Evolutionary conservation across 2,888 invertebrate genomes (phyloP), one percentile per base, ranked within the genome.

Genomic region (Rhamnusium bicolor): DNA sequence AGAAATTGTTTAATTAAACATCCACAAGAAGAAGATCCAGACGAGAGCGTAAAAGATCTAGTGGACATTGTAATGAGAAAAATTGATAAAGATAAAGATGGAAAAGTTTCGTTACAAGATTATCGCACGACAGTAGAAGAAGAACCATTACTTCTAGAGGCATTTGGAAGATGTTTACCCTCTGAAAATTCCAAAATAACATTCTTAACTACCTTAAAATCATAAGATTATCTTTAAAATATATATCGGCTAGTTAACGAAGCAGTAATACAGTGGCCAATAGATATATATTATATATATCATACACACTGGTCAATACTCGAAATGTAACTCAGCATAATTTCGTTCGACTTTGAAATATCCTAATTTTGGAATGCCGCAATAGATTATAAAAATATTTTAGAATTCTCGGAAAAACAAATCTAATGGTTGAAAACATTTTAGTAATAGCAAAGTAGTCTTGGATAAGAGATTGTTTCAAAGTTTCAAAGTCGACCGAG

Each of bases 11-110:
- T 90, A 77, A 91, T 90, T 61, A 93, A 90, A 81, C 91, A 92
- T 0, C 92, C 93, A 46, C 93, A 93, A 76, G 95, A 95, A 76
- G 95, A 95, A 81, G 92, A 94, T 69, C 88, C 88, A 1, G 94
- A 93, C 63, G 95, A 95, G 85, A 93, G 92, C 69, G 92, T 93
- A 0, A 92, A 91, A 87, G 95, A 95, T 84, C 89, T 95, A 75
- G 93, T 93, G 0, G 94, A 94, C 78, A 91, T 93, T 32, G 90
- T 94, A 79, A 87, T 95, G 71, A 93, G 92, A 80, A 92, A 94
- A 84, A 91, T 95, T 89, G 95, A 95, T 82, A 83, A 90, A 7
- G 95, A 96, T 83, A 90, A 92, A 76, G 95, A 95, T 83, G 94
- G 94, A 0, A 89, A 92, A 68, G 92, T 95, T 7, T 94, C 93